A percentile compares a stretch with the other conserved stretches of the same genome.
Conservation (phyloP, 2,113 vertebrate species). For the Falcunculus frontatus region DNA sequence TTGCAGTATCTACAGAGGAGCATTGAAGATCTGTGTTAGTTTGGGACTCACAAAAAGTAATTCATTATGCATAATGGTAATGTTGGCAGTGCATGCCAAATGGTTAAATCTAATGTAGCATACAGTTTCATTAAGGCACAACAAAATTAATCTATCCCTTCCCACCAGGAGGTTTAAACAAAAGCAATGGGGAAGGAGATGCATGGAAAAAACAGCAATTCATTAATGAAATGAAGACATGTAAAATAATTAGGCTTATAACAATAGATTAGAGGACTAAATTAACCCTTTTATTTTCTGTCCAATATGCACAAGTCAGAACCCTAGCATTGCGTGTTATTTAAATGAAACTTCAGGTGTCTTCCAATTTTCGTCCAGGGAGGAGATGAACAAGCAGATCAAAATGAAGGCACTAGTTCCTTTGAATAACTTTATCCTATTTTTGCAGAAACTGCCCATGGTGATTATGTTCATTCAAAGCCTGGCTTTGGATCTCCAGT, state of each 20-base stretch:
- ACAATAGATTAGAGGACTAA: conserved; percentile 69
- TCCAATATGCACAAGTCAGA: neutral
- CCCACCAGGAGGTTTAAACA: conserved; percentile 83
- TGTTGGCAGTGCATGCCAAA: conserved; percentile 79
- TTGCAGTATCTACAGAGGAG: conserved; percentile 46
- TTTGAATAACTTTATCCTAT: neutral
- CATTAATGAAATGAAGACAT: conserved; percentile 81
- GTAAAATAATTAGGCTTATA: conserved; percentile 79
- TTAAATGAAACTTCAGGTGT: conserved; percentile 3
- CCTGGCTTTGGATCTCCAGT: neutral
- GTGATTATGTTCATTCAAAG: neutral
- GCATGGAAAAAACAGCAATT: conserved; percentile 72
- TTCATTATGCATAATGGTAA: conserved; percentile 79
- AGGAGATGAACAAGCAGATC: neutral
- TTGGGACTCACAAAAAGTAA: conserved; percentile 76
- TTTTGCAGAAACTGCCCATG: neutral
- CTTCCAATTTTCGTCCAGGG: neutral
- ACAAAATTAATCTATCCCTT: conserved; percentile 80
- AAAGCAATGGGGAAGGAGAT: conserved; percentile 80
- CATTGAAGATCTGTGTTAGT: conserved; percentile 61
- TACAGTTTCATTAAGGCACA: conserved; percentile 84
- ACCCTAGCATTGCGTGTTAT: neutral
- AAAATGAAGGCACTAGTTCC: neutral
- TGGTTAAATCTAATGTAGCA: conserved; percentile 84
- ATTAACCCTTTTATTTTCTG: conserved; percentile 73